Conservation (phyloP, 2,888 invertebrate species). For the Sesamia inferens region DNA sequence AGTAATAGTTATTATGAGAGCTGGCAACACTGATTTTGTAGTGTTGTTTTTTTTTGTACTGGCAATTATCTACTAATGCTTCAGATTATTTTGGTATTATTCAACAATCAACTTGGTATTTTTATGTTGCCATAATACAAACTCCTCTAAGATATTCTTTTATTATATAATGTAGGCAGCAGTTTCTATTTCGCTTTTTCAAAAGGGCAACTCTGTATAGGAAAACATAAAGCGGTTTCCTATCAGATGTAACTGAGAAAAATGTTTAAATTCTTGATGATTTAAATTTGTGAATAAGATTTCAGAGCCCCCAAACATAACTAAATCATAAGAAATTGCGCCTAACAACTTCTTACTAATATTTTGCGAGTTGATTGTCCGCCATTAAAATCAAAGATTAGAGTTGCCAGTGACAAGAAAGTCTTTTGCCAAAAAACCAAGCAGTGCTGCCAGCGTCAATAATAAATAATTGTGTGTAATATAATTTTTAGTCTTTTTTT, state of each 20-base stretch:
- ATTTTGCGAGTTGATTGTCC: neutral
- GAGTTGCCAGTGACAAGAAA: conserved; percentile 50
- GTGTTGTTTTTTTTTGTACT: conserved; percentile 56
- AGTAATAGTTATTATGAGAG: conserved; percentile 39
- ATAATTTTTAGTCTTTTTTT: conserved; percentile 50
- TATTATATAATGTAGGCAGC: neutral
- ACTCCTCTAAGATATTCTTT: neutral
- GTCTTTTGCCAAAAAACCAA: conserved; percentile 56
- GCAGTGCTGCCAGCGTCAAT: conserved; percentile 53
- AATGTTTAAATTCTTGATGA: neutral
- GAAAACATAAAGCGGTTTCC: neutral
- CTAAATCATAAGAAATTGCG: neutral
- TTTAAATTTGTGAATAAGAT: neutral
- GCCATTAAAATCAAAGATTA: conserved; percentile 17
- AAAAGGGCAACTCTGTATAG: too few relatives aligned
- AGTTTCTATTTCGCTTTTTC: neutral
- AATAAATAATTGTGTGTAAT: conserved; percentile 57
- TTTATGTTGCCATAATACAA: neutral
- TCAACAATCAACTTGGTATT: neutral
- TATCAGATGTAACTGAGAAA: neutral
- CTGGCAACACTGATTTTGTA: conserved; percentile 51
- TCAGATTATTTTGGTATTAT: neutral
- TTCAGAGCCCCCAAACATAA: neutral
- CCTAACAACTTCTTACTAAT: neutral
- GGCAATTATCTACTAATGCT: conserved; percentile 19